Base-by-base conservation (phyloP, 2,113 vertebrate genomes). In the Onychostruthus taczanowskii region DNA sequence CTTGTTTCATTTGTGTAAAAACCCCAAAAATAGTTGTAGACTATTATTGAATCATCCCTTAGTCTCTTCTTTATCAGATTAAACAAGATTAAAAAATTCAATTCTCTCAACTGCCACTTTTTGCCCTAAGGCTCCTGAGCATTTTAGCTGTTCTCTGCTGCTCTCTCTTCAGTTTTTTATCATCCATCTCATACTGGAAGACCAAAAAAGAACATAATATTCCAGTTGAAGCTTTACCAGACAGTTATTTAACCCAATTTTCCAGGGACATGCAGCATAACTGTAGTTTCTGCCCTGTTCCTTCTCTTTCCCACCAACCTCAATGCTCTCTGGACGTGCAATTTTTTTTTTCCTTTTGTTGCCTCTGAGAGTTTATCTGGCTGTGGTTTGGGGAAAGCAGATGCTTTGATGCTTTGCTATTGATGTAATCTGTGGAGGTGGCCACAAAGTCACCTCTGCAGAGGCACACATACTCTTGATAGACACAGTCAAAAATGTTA, bases 401-500 rank as follows among this genome's bases (percentile, higher is more conserved):
- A 66, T 89, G 74, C 44, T 87, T 96, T 88, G 75, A 69, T 85
- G 62, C 49, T 94, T 96, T 83, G 37, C 46, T 80, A 7, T 73
- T 64, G 61, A n/a, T 90, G 31, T 68, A 53, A 93, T 43, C 63
- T 1, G 1, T 24, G 50, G 41, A 92, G n/a, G 26, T 79, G 70
- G 69, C 1, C 2, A 76, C 74, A 76, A 67, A 49, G 28, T 33
- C 62, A 41, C 20, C 5, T 79, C 26, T 1, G 1, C 58, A 91
- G 75, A 66, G 67, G 53, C 43, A 62, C 67, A 59, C 18, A 13
- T 62, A 41, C 44, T 84, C 69, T 44, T 44, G 41, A 81, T 12
- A 58, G 73, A 84, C 37, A 10, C 11, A 64, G 56, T 39, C 30
- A 82, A 55, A 84, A 62, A 31, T 37, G 27, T 49, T 76, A 58